A percentile compares a stretch with the other conserved stretches of the same genome.
phyloP scores from a whole-genome alignment of 2,113 vertebrate species.

The Gymnobelideus leadbeateri region DNA sequence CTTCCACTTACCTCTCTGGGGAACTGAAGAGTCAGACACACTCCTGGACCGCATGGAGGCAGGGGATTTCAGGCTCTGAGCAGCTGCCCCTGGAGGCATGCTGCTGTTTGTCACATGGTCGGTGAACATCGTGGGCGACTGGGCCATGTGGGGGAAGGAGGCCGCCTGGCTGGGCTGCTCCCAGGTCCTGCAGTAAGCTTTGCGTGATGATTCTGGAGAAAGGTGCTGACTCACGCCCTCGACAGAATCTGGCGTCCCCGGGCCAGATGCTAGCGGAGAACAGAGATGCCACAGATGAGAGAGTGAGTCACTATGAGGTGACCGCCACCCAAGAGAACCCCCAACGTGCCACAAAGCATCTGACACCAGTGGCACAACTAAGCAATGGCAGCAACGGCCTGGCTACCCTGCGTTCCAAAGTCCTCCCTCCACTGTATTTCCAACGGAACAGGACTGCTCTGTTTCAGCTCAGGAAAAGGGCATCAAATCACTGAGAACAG shows the following conservation, averaged over 20 bases:
- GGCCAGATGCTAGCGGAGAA: constrained; percentile 90
- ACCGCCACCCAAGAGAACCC: not conserved
- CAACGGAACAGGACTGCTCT: not conserved
- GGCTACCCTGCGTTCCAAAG: not conserved
- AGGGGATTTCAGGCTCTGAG: constrained; percentile 94
- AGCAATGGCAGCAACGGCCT: too few species aligned
- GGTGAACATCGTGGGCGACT: constrained; percentile 91
- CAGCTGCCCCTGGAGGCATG: constrained; percentile 89
- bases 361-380: too few species aligned
- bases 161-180: constrained; percentile 90
- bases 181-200: constrained; percentile 96
- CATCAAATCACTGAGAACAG: not conserved
- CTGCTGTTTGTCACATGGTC: constrained; percentile 89
- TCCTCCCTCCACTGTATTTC: not conserved
- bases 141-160: constrained; percentile 90
- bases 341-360: not conserved
- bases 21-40: constrained; percentile 96
- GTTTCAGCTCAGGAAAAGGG: not conserved
- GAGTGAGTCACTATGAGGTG: too few species aligned
- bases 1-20: constrained; percentile 89
- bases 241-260: constrained; percentile 95
- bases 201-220: constrained; percentile 95
- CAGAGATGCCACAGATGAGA: not conserved
- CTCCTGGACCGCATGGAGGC: constrained; percentile 93
- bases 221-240: constrained; percentile 94